Conservation (phyloP, 2,888 invertebrate genomes). For the Craniophora ligustri region DNA sequence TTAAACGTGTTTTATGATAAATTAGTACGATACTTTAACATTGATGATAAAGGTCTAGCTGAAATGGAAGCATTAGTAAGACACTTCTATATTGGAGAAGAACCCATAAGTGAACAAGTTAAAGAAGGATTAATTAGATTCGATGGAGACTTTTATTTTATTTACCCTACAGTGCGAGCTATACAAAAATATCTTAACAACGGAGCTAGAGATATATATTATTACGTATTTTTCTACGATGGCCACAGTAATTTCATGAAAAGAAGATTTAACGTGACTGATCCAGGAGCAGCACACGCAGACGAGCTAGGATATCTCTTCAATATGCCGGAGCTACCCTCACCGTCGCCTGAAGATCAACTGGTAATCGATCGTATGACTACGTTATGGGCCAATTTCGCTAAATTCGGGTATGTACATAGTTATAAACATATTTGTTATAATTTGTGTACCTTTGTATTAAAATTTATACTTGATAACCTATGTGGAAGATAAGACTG, state of each 20-base stretch:
- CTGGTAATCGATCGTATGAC: constrained; percentile 62
- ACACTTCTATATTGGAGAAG: constrained; percentile 68
- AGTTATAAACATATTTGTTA: too few species aligned
- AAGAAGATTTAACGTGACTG: constrained; percentile 50
- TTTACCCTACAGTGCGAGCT: constrained; percentile 56
- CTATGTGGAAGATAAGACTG: too few species aligned
- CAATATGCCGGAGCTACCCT: constrained; percentile 52
- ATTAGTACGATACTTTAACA: constrained; percentile 51
- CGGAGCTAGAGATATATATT: constrained; percentile 56
- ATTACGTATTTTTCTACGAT: constrained; percentile 67
- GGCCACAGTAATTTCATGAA: constrained; percentile 66
- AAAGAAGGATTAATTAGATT: constrained; percentile 57
- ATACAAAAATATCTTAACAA: constrained; percentile 60
- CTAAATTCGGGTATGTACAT: constrained; percentile 60
- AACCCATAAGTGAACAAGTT: constrained; percentile 43
- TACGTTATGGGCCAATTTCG: constrained; percentile 66
- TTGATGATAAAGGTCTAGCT: constrained; percentile 44
- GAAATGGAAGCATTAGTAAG: constrained; percentile 55
- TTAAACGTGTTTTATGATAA: constrained; percentile 38
- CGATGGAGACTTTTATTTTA: constrained; percentile 61
- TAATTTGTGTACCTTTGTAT: too few species aligned
- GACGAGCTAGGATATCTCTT: constrained; percentile 66
- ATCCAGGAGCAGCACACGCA: constrained; percentile 57
- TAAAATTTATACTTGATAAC: too few species aligned
- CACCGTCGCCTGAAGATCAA: constrained; percentile 56